Percentiles rank a stretch among this genome's conserved stretches.
Conservation (phyloP, 2,888 invertebrate genomes). For the Tupiocoris notatus region DNA sequence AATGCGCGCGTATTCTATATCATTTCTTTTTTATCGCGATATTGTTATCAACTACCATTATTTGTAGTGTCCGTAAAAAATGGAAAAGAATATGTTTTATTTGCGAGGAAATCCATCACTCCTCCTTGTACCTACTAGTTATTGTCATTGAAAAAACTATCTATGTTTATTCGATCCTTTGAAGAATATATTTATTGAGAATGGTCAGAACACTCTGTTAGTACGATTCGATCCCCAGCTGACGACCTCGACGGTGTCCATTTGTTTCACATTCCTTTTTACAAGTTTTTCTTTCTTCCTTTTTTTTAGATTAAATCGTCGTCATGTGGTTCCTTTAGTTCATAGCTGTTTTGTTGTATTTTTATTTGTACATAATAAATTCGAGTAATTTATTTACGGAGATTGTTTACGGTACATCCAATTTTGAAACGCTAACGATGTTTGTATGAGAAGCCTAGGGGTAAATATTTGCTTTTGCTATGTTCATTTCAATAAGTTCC, state of each 20-base stretch:
- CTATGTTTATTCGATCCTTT: slow-evolving; percentile 32
- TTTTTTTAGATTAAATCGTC: not conserved
- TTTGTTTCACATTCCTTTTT: slow-evolving; percentile 17
- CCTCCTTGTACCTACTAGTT: slow-evolving; percentile 33
- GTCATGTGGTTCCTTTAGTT: slow-evolving; percentile 17
- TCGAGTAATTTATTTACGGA: not conserved
- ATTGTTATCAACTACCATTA: slow-evolving; percentile 37
- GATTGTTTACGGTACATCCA: not conserved
- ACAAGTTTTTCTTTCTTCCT: slow-evolving; percentile 5
- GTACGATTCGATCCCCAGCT: not conserved
- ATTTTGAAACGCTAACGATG: not conserved
- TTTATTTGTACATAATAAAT: slow-evolving; percentile 8
- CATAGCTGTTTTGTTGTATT: slow-evolving; percentile 4
- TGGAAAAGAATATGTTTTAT: slow-evolving; percentile 23
- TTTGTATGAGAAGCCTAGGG: not conserved
- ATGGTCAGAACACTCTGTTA: slow-evolving; percentile 40
- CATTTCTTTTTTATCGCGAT: slow-evolving; percentile 28
- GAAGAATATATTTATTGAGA: slow-evolving; percentile 36
- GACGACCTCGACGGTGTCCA: not conserved
- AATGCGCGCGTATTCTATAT: slow-evolving; percentile 11
- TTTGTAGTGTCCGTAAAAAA: slow-evolving; percentile 21
- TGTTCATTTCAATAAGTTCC: too few relatives aligned
- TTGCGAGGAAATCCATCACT: slow-evolving; percentile 2
- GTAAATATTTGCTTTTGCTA: not conserved
- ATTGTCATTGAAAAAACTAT: slow-evolving; percentile 27